Base-by-base conservation (phyloP, 2,888 invertebrate species). In the Perizoma affinitatum region DNA sequence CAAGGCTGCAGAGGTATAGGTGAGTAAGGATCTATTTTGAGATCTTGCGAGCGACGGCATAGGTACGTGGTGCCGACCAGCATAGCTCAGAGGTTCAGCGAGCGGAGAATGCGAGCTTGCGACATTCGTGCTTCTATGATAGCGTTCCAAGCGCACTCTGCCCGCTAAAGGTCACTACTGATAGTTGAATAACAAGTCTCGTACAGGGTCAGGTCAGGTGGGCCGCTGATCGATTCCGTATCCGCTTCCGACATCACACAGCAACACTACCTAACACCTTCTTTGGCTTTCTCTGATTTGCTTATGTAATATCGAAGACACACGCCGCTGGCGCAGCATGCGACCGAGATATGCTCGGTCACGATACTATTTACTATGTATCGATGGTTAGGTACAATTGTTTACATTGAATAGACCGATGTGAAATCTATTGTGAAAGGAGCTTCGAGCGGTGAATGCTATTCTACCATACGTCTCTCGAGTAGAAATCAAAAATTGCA, bases 171-270 rank as follows among this genome's bases (percentile, higher is more conserved):
- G 89, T 85, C 84, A 82, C 74, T 79, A 71, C 80, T 80, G 84
- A 88, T 84, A 78, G 86, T 88, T 83, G 83, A 80, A 83, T 80
- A 82, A 88, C 87, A 77, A 76, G 84, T 86, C 79, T 67, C 72
- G 71, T 72, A 73, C 88, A 88, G 88, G 89, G 90, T 85, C 87
- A 75, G 76, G 76, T 81, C 83, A 83, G 77, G 72, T 82, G 76
- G 75, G 77, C 74, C 65, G 58, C 72, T 66, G 60, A 66, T 69
- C 71, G 72, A 79, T 88, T 89, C 87, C 87, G 84, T 82, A 76
- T 90, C 88, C 88, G 89, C 89, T 88, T 91, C 89, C 88, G 87
- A 86, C 76, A 73, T 47, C 60, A 61, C 63, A 61, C 54, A 63
- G 60, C 65, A 59, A 67, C 72, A 61, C 69, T 22, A 22, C 22